Conservation (phyloP, 2,888 invertebrate species). For the Bugulina stolonifera region DNA sequence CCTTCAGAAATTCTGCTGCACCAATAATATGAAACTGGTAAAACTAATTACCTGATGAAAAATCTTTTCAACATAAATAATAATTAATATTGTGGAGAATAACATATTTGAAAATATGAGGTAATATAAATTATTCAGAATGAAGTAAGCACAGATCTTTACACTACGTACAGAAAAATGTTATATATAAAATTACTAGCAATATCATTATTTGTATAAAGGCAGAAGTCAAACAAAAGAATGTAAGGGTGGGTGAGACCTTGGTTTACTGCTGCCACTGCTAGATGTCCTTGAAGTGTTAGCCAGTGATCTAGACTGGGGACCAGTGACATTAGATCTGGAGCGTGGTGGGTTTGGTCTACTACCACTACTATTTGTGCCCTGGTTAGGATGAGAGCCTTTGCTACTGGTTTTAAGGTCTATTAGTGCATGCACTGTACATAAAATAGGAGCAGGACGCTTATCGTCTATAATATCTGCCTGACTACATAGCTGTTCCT, state of each 20-base stretch:
- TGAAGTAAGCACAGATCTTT: too few species aligned
- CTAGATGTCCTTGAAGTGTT: background rate
- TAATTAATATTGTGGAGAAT: too few species aligned
- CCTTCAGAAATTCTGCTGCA: too few species aligned
- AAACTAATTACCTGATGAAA: too few species aligned
- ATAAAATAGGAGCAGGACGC: slow-evolving; percentile 75
- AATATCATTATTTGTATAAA: too few species aligned
- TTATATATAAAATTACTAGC: too few species aligned
- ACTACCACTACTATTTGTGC: background rate
- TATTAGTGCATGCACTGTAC: slow-evolving; percentile 78
- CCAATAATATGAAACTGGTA: too few species aligned
- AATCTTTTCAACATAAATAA: too few species aligned
- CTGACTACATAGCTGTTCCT: slow-evolving; percentile 84
- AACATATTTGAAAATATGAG: too few species aligned
- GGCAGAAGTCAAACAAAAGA: background rate
- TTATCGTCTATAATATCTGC: slow-evolving; percentile 84
- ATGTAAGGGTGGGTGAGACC: background rate
- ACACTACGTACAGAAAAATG: too few species aligned
- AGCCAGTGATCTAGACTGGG: background rate
- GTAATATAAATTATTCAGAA: too few species aligned
- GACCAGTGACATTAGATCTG: background rate
- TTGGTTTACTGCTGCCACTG: background rate
- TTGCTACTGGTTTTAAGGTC: slow-evolving; percentile 31
- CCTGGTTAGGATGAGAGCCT: background rate
- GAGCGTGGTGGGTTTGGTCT: slow-evolving; percentile 4